Evolutionary conservation across 2,113 vertebrate genomes (phyloP).

Genomic region (Origma solitaria): DNA sequence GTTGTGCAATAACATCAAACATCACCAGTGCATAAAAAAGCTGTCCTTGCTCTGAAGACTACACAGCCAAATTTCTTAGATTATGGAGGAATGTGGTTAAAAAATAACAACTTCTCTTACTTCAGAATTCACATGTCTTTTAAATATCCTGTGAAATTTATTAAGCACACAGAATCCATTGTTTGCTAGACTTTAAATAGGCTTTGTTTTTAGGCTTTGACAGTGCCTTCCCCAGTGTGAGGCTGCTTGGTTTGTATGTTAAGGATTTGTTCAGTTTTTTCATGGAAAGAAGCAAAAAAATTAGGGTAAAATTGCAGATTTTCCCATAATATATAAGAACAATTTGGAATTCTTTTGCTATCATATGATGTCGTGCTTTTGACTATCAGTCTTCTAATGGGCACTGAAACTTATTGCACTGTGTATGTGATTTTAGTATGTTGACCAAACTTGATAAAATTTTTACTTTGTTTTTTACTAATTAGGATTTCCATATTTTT

Average conservation of each 20-base stretch:
- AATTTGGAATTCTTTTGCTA: not conserved
- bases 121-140: slow-evolving; percentile 7
- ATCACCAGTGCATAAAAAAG: not conserved
- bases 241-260: not conserved
- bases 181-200: slow-evolving; percentile 6
- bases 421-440: not conserved
- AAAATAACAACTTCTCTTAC: not conserved
- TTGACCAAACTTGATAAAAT: not conserved
- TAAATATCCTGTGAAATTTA: slow-evolving; percentile 14
- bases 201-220: slow-evolving; percentile 4
- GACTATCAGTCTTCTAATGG: not conserved
- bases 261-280: not conserved
- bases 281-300: not conserved
- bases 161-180: slow-evolving; percentile 23
- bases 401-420: not conserved
- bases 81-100: not conserved
- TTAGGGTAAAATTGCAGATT: not conserved
- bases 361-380: not conserved
- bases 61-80: not conserved
- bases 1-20: not conserved
- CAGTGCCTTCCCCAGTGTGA: not conserved
- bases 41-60: not conserved
- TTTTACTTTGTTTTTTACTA: not conserved
- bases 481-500: not conserved
- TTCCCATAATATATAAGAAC: not conserved